Evolutionary conservation across 2,888 invertebrate species (phyloP).

Genomic region (Lingula anatina): DNA sequence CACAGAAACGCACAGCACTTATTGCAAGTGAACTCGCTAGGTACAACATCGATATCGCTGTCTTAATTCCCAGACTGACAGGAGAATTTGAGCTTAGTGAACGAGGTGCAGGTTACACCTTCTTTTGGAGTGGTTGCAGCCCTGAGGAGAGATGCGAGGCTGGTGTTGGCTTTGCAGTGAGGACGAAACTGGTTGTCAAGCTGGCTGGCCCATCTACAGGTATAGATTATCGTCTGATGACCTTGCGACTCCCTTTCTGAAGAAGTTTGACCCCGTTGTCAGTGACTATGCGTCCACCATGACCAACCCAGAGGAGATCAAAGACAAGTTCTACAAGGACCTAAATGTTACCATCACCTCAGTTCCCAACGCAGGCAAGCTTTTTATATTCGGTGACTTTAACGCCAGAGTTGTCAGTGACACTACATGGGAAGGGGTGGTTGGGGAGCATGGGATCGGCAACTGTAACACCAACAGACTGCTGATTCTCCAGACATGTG

Average conservation of each 20-base stretch:
- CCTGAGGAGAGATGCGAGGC: conserved; percentile 4
- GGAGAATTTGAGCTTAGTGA: neutral
- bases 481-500: neutral
- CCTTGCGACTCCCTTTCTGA: conserved; percentile 2
- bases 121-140: conserved; percentile 4
- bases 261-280: neutral
- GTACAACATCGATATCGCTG: no score
- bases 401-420: conserved; percentile 8
- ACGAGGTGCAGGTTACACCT: conserved; percentile 3
- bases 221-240: conserved; percentile 4
- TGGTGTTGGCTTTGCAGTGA: conserved; percentile 3
- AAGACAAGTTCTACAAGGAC: neutral
- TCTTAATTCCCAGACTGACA: neutral
- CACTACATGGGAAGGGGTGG: conserved; percentile 4
- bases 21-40: neutral
- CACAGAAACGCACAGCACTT: neutral
- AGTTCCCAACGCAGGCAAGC: neutral
- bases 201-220: neutral
- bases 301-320: no score
- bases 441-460: no score
- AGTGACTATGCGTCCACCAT: neutral
- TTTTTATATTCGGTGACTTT: no score
- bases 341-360: neutral
- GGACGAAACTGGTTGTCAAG: no score
- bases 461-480: conserved; percentile 4